Conservation (phyloP, 2,888 invertebrate genomes). For the Cyrtodaria siliqua region DNA sequence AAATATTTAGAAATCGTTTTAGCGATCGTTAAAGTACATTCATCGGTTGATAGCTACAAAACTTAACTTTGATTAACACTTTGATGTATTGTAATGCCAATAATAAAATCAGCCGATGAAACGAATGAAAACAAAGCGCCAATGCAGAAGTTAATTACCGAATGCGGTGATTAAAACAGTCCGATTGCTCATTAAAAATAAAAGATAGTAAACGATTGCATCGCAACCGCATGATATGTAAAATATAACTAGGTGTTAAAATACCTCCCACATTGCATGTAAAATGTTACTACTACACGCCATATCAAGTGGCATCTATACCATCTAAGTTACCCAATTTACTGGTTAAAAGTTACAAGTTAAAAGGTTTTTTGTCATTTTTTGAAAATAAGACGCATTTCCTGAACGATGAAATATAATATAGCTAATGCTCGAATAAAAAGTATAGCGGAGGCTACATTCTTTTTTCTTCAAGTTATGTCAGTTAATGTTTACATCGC, state of each 20-base stretch:
- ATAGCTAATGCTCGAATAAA: neutral
- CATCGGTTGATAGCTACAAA: neutral
- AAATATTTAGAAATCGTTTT: too few species aligned
- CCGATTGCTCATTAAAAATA: conserved; percentile 29
- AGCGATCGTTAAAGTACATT: neutral
- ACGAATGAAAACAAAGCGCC: conserved; percentile 27
- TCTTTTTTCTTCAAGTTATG: too few species aligned
- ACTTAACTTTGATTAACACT: conserved; percentile 5
- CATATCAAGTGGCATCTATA: conserved; percentile 23
- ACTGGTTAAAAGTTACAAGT: too few species aligned
- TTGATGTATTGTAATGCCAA: conserved; percentile 33
- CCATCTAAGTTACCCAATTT: neutral
- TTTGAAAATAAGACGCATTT: too few species aligned
- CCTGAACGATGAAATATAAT: too few species aligned
- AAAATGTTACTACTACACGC: neutral
- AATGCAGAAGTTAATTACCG: conserved; percentile 28
- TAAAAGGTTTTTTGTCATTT: too few species aligned
- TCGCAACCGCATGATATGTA: conserved; percentile 15
- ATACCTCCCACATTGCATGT: conserved; percentile 32
- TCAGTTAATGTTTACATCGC: too few species aligned
- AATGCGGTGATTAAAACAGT: conserved; percentile 21
- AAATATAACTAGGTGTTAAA: conserved; percentile 14
- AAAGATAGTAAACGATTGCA: conserved; percentile 27
- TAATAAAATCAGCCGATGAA: conserved; percentile 18
- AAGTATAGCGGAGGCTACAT: too few species aligned